Conservation (phyloP, 2,113 vertebrate species). For the Brachypodius melanocephalos region DNA sequence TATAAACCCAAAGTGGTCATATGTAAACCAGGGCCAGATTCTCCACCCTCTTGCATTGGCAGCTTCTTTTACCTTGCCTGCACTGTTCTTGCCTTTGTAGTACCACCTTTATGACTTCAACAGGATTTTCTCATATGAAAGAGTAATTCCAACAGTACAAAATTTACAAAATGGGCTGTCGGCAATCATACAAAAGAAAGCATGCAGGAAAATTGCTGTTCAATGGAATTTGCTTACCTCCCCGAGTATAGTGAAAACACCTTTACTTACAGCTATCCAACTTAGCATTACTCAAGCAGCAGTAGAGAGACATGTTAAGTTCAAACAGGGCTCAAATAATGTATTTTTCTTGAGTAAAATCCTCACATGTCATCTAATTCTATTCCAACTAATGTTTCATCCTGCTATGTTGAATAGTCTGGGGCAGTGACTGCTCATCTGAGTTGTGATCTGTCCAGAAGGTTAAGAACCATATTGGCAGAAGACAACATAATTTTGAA, state of each 20-base stretch:
- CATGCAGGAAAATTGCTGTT: background rate
- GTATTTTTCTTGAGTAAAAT: background rate
- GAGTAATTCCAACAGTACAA: background rate
- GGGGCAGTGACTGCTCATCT: background rate
- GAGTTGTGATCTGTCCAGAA: background rate
- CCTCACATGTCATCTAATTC: background rate
- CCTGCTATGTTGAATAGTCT: background rate
- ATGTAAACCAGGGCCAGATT: background rate
- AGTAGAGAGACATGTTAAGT: background rate
- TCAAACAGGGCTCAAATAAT: background rate
- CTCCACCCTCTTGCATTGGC: background rate
- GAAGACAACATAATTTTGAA: background rate
- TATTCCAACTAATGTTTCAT: background rate
- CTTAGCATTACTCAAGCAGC: background rate
- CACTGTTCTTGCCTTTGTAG: background rate
- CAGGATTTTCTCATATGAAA: background rate
- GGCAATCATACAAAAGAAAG: background rate
- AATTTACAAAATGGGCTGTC: background rate
- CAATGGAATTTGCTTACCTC: background rate
- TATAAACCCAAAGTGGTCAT: background rate
- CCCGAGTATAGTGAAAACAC: background rate
- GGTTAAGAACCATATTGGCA: background rate
- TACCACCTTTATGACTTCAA: background rate
- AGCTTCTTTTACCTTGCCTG: background rate
- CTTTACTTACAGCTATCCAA: background rate